Conservation (phyloP, 2,113 vertebrate genomes). For the Strigops habroptila region DNA sequence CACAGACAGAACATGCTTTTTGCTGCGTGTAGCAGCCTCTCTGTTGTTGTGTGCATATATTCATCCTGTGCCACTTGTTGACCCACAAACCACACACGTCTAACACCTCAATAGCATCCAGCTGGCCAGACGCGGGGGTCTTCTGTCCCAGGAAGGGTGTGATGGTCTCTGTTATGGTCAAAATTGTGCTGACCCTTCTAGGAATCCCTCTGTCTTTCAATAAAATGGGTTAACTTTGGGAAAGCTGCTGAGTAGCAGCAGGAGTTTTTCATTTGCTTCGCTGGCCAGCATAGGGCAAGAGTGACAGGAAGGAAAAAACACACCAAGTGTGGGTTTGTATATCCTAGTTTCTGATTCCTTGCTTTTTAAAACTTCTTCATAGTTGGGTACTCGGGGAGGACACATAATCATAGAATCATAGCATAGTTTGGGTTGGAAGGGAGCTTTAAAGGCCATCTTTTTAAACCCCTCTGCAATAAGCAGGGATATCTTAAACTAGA, state of each 20-base stretch:
- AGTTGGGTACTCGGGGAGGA: background rate
- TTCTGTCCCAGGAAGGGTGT: background rate
- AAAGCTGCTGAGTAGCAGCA: background rate
- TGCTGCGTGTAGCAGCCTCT: background rate
- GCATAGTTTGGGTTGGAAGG: background rate
- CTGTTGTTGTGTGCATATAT: background rate
- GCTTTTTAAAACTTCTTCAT: background rate
- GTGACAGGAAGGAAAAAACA: background rate
- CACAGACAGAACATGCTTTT: rapidly evolving
- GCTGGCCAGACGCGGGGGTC: too few species aligned
- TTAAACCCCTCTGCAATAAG: background rate
- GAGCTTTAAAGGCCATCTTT: background rate
- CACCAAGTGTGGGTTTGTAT: background rate
- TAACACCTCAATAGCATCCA: background rate
- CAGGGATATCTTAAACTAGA: background rate
- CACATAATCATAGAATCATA: rapidly evolving
- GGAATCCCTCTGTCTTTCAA: background rate
- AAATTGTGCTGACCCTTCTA: background rate
- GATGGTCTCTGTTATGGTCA: background rate
- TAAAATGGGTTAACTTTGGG: background rate
- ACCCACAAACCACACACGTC: background rate
- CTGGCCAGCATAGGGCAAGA: background rate
- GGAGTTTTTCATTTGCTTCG: background rate
- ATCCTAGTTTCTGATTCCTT: background rate
- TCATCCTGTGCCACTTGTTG: background rate